Base-by-base conservation (phyloP, 2,113 vertebrate species). In the Pluvianellus socialis region DNA sequence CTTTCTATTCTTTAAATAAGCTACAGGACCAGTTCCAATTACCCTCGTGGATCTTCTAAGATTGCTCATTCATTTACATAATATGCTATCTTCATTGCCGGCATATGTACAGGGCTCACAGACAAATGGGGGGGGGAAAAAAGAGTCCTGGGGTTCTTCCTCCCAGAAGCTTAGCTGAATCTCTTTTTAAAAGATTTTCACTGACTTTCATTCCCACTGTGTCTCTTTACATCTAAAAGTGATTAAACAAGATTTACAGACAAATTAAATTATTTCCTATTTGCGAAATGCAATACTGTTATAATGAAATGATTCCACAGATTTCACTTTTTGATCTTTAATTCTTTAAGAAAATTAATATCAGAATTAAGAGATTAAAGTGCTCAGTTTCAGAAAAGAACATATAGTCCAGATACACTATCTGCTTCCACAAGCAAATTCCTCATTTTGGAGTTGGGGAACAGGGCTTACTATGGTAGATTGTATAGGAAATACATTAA, bases 251-350 rank as follows among this genome's bases (percentile, higher is more conserved):
- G 91, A 63, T 66, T 87, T 94, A 65, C 21, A 72, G 70, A 53
- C 65, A 91, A 93, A 84, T 81, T 75, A 71, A 81, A 82, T 85
- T 50, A 92, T 91, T 92, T 91, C 35, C 14, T 91, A 65, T 79
- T 92, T 91, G 30, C 81, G 79, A 94, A 58, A 88, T 52, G 66
- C 65, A 79, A 47, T 65, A 45, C 26, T 49, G 12, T 35, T 24
- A 62, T 58, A 79, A 79, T 1, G 2, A 92, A 65, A 45, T 32
- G 56, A 75, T 91, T 86, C 66, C n/a, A 70, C 33, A 92, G 42
- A 92, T 97, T 87, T 85, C 26, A 73, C 26, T 88, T 90, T 84
- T 76, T 89, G 62, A 87, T 84, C 80, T 91, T 87, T 92, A 84
- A 79, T 79, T 87, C 84, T 83, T 87, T 55, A 87, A 91, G 80